Evolutionary conservation across 2,888 invertebrate species (phyloP).

Genomic region (Campoplex capitator): DNA sequence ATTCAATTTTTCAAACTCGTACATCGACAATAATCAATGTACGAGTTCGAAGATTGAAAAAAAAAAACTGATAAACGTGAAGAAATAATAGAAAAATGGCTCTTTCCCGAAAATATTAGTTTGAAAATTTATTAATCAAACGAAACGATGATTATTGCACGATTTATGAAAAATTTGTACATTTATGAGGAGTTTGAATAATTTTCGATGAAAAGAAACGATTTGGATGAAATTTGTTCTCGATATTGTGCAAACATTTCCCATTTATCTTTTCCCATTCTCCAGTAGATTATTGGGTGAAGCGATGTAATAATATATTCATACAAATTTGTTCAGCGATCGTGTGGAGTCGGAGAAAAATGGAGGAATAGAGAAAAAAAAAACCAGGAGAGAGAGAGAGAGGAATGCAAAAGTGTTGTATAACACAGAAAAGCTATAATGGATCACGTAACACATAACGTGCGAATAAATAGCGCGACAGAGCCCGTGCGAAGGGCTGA

Average conservation of each 20-base stretch:
- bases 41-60: neutral
- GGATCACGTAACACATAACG: conserved; percentile 23
- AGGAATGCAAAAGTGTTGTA: too few relatives aligned
- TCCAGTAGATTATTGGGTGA: conserved; percentile 32
- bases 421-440: conserved; percentile 1
- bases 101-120: neutral
- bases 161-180: neutral
- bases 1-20: too few relatives aligned
- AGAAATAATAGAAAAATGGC: neutral
- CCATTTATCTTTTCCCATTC: conserved; percentile 8
- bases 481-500: neutral
- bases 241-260: neutral
- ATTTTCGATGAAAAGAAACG: neutral
- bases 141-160: neutral
- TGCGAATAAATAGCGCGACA: conserved; percentile 29
- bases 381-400: neutral
- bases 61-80: neutral
- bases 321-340: conserved; percentile 30
- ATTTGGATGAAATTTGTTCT: neutral
- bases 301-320: neutral
- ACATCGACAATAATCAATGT: neutral
- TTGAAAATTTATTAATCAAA: neutral
- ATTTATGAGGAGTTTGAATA: neutral
- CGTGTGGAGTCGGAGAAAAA: conserved; percentile 17
- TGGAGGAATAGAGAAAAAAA: neutral